Conservation (phyloP, 2,113 vertebrate species). For the Melanerpes aurifrons region DNA sequence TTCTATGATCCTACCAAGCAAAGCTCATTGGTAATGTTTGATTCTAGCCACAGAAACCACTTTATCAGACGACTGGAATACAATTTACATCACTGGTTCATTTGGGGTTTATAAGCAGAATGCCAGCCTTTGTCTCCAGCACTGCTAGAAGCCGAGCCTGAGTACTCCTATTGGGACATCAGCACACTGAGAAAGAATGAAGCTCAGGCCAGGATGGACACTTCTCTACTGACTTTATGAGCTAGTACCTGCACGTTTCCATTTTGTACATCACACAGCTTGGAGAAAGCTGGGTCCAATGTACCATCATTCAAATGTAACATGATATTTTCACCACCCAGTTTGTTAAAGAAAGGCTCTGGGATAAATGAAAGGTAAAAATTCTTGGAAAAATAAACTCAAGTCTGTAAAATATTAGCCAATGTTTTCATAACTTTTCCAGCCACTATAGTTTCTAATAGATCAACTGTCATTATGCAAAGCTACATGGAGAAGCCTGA, state of each 20-base stretch:
- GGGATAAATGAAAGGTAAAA: constrained; percentile 55
- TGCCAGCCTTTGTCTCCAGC: not conserved
- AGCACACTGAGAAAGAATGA: rapidly evolving
- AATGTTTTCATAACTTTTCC: constrained; percentile 62
- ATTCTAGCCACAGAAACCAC: not conserved
- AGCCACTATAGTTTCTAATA: constrained; percentile 7
- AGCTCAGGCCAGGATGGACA: rapidly evolving
- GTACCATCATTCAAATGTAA: constrained; percentile 3
- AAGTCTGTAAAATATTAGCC: constrained; percentile 53
- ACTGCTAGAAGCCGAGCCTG: not conserved
- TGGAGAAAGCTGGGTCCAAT: not conserved
- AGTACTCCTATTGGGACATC: not conserved
- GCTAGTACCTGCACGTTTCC: not conserved
- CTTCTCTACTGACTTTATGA: rapidly evolving
- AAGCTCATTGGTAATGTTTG: not conserved
- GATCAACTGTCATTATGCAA: not conserved
- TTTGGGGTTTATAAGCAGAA: not conserved
- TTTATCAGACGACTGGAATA: not conserved
- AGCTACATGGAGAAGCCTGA: not conserved
- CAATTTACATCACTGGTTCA: rapidly evolving
- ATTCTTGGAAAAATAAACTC: constrained; percentile 54
- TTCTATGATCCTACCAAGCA: not conserved
- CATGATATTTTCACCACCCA: not conserved
- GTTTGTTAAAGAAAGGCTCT: constrained; percentile 29
- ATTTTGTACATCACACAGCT: not conserved